A percentile compares a stretch with the other conserved stretches of the same genome.
phyloP scores from a whole-genome alignment of 2,888 invertebrate species.

The Cerastoderma edule region DNA sequence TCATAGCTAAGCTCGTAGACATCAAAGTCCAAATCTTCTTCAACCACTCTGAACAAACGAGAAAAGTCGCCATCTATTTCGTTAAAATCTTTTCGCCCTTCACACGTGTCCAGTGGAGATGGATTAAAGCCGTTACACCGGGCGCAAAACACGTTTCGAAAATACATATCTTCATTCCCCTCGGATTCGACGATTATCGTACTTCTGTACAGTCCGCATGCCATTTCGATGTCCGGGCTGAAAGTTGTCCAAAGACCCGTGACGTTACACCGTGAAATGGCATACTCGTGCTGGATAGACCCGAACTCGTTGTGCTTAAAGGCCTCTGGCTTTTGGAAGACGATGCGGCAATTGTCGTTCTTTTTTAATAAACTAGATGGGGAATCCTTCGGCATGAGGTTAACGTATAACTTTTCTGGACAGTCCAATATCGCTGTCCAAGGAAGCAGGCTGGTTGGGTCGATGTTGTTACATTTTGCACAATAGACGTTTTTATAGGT shows the following conservation, averaged over 20 bases:
- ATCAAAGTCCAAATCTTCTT: neutral
- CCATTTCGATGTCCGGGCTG: slow-evolving; percentile 2
- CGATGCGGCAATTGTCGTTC: neutral
- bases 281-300: too few relatives aligned
- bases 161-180: neutral
- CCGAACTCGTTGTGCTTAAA: neutral
- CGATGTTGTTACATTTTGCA: slow-evolving; percentile 18
- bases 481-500: slow-evolving; percentile 20
- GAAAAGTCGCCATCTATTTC: neutral
- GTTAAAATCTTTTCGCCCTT: neutral
- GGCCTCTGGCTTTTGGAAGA: neutral
- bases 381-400: neutral
- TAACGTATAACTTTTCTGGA: neutral
- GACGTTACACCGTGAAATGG: slow-evolving; percentile 12
- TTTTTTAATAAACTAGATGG: neutral
- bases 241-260: slow-evolving; percentile 15
- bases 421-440: slow-evolving; percentile 14
- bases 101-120: neutral
- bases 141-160: slow-evolving; percentile 10
- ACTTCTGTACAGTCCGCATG: slow-evolving; percentile 16
- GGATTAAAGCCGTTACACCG: neutral
- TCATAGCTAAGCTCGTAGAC: too few relatives aligned
- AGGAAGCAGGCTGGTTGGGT: neutral
- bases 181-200: neutral
- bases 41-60: neutral